Evolutionary conservation across 1,140 invertebrate genomes (phyloP), one percentile per base, ranked within the genome.

Genomic region (Augochlora pura): DNA sequence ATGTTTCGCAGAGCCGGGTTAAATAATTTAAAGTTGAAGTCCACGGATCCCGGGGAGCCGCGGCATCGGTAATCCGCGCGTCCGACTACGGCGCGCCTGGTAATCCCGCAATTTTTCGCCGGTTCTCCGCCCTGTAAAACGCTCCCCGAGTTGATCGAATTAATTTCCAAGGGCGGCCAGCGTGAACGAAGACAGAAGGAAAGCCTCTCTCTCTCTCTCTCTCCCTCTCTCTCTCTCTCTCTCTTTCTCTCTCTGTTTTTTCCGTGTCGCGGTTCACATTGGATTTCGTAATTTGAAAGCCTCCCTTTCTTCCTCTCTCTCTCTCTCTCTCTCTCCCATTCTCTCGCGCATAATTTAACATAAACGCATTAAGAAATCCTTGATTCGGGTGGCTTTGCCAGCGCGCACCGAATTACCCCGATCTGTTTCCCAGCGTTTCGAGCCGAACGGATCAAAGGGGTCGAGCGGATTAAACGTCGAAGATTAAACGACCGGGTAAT

Each of bases 31-130:
- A 62, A 60, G 60, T 68, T 77, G 39, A 42, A 16, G 21, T 70
- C 54, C 23, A 16, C 25, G 25, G 60, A 70, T 77, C 42, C 18
- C n/a, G n/a, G n/a, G 21, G 54, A 21, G 42, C 23, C 39, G 27
- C 12, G 49, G 49, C 32, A 49, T 49, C 21, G 64, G 64, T 62
- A 49, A 69, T 60, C 74, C 74, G 21, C n/a, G 39, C 38, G 39
- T 4, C 59, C 68, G 23, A 42, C 54, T 7, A n/a, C 18, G 49
- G 3, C 57, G 46, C 4, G 21, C 52, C 46, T 9, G 46, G 42
- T 77, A 77, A 77, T 69, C 32, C 39, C 54, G 54, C 74, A 66
- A 77, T 77, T 77, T 77, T 77, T 77, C 65, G 46, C 18, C 54
- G 46, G 49, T 70, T 49, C 49, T 16, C 25, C n/a, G 49, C 25